A percentile compares a stretch with the other conserved stretches of the same genome.
phyloP scores from a whole-genome alignment of 2,797 vertebrate species.

The Halcyon smyrnensis region DNA sequence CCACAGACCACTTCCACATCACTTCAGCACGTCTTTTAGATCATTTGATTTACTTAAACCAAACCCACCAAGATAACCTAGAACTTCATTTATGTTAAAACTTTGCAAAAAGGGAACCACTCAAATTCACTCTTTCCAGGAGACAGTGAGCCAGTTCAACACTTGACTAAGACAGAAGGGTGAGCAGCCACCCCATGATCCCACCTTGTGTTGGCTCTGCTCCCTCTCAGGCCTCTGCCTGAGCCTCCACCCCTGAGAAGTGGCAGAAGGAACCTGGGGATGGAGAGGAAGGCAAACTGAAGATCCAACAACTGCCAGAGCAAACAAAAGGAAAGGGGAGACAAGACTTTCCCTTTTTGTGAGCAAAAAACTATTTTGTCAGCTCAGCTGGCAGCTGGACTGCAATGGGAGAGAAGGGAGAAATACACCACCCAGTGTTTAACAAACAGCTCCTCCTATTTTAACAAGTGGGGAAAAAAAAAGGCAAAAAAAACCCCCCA shows the following conservation, averaged over 20 bases:
- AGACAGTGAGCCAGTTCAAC: background rate
- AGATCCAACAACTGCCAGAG: background rate
- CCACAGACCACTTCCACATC: background rate
- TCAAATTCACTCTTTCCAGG: background rate
- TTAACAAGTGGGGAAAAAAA: background rate
- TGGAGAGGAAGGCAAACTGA: background rate
- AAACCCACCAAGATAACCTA: background rate
- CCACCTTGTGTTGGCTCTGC: background rate
- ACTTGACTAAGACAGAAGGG: background rate
- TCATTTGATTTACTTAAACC: background rate
- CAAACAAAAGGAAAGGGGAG: background rate
- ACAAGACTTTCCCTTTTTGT: background rate
- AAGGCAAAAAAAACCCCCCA: no score
- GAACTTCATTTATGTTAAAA: background rate
- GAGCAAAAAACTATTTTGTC: background rate
- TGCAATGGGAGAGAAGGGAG: background rate
- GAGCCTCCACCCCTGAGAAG: background rate
- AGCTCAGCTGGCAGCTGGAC: background rate
- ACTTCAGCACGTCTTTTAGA: background rate
- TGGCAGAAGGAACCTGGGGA: background rate
- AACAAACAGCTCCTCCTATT: background rate
- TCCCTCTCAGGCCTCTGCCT: background rate
- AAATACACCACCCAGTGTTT: background rate
- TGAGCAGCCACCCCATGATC: background rate
- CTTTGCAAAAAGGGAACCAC: background rate